phyloP scores from a whole-genome alignment of 1,140 invertebrate species.

The Solenopsis invicta region DNA sequence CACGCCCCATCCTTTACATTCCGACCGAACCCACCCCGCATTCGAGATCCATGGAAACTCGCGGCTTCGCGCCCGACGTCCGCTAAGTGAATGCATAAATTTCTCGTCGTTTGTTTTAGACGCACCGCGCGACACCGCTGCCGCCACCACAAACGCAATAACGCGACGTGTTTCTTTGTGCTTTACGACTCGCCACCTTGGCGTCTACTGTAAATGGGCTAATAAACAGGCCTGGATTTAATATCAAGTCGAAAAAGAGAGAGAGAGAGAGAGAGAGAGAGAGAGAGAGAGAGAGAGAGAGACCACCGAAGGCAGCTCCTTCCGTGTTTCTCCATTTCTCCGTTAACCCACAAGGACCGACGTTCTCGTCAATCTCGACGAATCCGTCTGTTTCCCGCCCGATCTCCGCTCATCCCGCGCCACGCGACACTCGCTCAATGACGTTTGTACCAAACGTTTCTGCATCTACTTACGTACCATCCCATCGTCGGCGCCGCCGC shows the following conservation, averaged over 20 bases:
- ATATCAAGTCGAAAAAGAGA: constrained; percentile 65
- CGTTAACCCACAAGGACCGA: constrained; percentile 14
- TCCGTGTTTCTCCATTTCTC: constrained; percentile 6
- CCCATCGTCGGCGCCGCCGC: too few relatives aligned
- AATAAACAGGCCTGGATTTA: constrained; percentile 77
- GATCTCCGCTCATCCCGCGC: not conserved
- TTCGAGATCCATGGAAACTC: constrained; percentile 22
- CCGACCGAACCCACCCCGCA: not conserved
- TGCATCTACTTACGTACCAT: constrained; percentile 45
- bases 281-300: too few relatives aligned
- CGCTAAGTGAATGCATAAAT: constrained; percentile 80
- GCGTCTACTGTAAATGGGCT: constrained; percentile 75
- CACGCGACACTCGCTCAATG: constrained; percentile 6
- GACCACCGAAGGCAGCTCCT: not conserved
- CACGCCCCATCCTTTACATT: too few relatives aligned
- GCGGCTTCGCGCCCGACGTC: constrained; percentile 34
- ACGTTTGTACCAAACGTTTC: constrained; percentile 52
- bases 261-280: too few relatives aligned
- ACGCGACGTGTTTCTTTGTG: constrained; percentile 75
- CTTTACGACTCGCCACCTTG: constrained; percentile 69
- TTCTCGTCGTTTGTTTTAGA: constrained; percentile 72
- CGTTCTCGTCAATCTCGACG: constrained; percentile 23
- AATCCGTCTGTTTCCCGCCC: constrained; percentile 17
- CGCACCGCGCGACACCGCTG: constrained; percentile 21
- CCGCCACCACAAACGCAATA: constrained; percentile 70